Percentiles rank a stretch among this genome's conserved stretches.
phyloP scores from a whole-genome alignment of 2,113 vertebrate genomes.

The Callopanchax toddi region DNA sequence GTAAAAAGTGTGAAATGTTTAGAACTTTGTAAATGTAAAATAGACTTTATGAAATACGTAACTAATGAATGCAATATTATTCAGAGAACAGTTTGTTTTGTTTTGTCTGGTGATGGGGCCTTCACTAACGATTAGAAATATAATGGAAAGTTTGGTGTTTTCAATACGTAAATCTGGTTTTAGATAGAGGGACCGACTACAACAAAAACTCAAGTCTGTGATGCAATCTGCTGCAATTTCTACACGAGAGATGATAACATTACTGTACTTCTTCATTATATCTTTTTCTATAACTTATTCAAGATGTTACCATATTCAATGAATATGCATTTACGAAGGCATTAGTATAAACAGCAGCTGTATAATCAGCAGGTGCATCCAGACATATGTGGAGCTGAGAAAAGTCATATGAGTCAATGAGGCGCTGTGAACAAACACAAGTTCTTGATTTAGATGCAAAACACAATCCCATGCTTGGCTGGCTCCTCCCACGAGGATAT shows the following conservation, averaged over 20 bases:
- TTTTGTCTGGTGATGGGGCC: background rate
- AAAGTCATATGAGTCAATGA: constrained; percentile 58
- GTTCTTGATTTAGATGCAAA: constrained; percentile 71
- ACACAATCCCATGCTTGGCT: constrained; percentile 67
- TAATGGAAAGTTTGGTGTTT: background rate
- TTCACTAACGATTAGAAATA: no score
- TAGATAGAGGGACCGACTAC: constrained; percentile 6
- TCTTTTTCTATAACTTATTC: constrained; percentile 34
- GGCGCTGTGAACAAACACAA: constrained; percentile 32
- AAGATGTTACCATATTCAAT: constrained; percentile 36
- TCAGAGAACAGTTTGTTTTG: background rate
- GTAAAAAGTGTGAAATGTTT: no score
- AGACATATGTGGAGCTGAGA: constrained; percentile 34
- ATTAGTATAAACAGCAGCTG: constrained; percentile 51
- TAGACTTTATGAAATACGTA: no score
- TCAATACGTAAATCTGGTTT: constrained; percentile 2
- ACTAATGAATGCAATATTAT: no score
- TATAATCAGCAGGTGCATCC: constrained; percentile 36
- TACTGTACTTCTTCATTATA: background rate
- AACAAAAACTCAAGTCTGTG: constrained; percentile 24
- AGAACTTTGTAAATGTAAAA: no score
- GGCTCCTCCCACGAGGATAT: constrained; percentile 69
- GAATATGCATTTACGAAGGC: constrained; percentile 33
- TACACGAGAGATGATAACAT: constrained; percentile 27
- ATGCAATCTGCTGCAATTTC: constrained; percentile 58